phyloP scores from a whole-genome alignment of 1,140 invertebrate genomes.

The Zaprionus camerounensis region DNA sequence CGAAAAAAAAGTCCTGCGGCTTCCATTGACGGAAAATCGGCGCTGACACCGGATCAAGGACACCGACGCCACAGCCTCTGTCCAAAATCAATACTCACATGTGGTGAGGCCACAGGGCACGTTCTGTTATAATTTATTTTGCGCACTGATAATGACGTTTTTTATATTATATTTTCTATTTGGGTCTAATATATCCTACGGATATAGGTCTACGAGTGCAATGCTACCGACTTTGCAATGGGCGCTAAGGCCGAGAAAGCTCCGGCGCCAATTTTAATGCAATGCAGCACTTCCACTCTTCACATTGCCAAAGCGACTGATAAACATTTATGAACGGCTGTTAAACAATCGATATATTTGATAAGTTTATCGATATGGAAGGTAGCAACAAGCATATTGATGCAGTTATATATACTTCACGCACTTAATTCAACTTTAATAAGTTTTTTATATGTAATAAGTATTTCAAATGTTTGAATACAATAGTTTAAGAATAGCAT shows the following conservation, averaged over 20 bases:
- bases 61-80: conserved; percentile 46
- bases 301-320: conserved; percentile 43
- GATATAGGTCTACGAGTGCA: conserved; percentile 26
- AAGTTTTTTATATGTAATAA: too few species aligned
- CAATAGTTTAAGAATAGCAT: neutral
- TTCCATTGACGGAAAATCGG: conserved; percentile 69
- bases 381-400: conserved; percentile 4
- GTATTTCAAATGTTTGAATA: too few species aligned
- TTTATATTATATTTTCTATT: conserved; percentile 8
- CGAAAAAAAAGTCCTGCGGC: conserved; percentile 39
- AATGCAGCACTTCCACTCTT: conserved; percentile 30
- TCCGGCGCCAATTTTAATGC: conserved; percentile 52
- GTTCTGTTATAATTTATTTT: conserved; percentile 28
- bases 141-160: conserved; percentile 19
- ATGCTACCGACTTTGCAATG: conserved; percentile 45
- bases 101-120: conserved; percentile 12
- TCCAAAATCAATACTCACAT: conserved; percentile 75
- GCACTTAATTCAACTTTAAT: too few species aligned
- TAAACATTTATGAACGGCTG: conserved; percentile 36
- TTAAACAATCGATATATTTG: conserved; percentile 14
- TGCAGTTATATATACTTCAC: neutral
- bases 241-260: conserved; percentile 48
- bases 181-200: conserved; percentile 15
- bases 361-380: neutral
- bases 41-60: conserved; percentile 76